These are phyloP conservation scores for Heterocephalus glaber DNA, from an alignment of 2,113 vertebrate species.

Conservation along the genomic window DNA sequence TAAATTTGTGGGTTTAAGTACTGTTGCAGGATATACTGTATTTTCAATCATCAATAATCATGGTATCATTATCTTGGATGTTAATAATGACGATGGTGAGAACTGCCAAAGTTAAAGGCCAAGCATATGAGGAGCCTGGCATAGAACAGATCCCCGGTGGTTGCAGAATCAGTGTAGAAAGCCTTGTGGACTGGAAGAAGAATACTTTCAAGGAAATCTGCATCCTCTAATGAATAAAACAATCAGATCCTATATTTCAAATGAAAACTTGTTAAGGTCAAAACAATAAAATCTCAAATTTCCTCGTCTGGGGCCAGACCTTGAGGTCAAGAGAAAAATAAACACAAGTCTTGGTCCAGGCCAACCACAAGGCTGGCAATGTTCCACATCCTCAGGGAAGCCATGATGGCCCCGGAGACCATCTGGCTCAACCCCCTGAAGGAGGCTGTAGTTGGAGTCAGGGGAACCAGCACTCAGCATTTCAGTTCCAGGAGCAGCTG, in stretches of 20 bases:
- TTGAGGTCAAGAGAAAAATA: conserved; percentile 68
- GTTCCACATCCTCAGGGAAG: not conserved
- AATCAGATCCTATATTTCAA: conserved; percentile 37
- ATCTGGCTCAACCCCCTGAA: not conserved
- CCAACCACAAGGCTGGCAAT: not conserved
- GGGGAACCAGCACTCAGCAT: rapidly evolving
- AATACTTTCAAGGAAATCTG: not conserved
- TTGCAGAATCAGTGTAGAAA: not conserved
- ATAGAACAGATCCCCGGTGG: not conserved
- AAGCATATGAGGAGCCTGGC: not conserved
- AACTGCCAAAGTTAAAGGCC: not conserved
- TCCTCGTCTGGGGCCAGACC: conserved; percentile 37
- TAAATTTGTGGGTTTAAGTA: not conserved
- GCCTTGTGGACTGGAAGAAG: not conserved
- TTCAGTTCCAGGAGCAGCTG: not conserved
- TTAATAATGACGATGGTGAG: not conserved
- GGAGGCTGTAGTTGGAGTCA: not conserved
- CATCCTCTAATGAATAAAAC: conserved; percentile 38
- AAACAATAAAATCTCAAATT: conserved; percentile 67
- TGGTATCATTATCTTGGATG: not conserved
- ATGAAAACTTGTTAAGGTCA: conserved; percentile 54
- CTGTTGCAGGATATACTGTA: not conserved
- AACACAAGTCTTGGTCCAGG: not conserved
- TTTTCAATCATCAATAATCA: not conserved
- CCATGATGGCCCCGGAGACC: not conserved